Evolutionary conservation across 2,113 vertebrate species (phyloP), one percentile per base, ranked within the genome.

Genomic region (Hydrolagus affinis): DNA sequence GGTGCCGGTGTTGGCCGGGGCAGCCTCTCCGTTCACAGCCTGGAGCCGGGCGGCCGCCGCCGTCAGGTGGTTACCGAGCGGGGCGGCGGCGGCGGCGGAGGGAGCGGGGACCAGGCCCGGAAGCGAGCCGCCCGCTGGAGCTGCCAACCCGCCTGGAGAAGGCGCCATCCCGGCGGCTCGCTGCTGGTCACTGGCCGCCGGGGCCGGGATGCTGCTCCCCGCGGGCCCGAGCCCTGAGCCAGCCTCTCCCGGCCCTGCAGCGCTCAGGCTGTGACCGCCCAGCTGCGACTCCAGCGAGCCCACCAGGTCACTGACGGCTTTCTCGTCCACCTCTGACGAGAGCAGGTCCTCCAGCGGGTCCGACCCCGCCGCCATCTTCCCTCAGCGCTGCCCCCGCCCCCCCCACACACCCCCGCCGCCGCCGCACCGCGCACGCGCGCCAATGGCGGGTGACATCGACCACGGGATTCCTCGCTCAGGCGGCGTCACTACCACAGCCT

Each of bases 311-410:
- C 94, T 96, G 88, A 95, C 94, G 68, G 94, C 95, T 90, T 96
- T 95, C 87, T 96, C 95, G 88, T 96, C 95, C 93, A 96, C 94
- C 93, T 95, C 94, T 85, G 95, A 95, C 93, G 94, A 95, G 88
- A 96, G 93, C 94, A 96, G 95, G 91, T 96, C 95, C 94, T 95
- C 95, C 93, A 95, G 93, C 89, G 94, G 94, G 92, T 95, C 95
- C 90, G 94, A 93, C 88, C 94, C 94, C 75, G 86, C 88, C 95
- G 95, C 95, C 95, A 96, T 96, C 91, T 94, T 94, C 93, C 93
- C 92, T 91, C 90, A 21, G 30, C 66, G 66, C 85, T 17, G 56
- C 44, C 83, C 44, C 78, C 0, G 4, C n/a, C 12, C 0, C 23
- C 0, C 1, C 4, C 60, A 1, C 3, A 8, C 64, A 0, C 30